Evolutionary conservation across 2,797 vertebrate species (phyloP).

Genomic region (Yasuhikotakia modesta): DNA sequence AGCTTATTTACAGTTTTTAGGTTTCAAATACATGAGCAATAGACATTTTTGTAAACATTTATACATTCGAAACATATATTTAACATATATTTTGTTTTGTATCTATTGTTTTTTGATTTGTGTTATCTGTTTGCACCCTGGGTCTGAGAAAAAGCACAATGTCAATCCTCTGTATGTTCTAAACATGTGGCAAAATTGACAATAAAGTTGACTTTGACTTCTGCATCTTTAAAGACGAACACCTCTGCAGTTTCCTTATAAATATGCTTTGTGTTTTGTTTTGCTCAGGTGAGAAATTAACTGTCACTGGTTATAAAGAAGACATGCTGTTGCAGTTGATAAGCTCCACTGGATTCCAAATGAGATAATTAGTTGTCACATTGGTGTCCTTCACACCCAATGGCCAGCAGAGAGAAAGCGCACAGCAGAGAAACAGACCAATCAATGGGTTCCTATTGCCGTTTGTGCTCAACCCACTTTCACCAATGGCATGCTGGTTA

Average conservation of each 20-base stretch:
- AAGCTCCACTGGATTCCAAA: constrained; percentile 64
- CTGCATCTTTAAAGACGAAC: too few species aligned
- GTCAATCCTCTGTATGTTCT: too few species aligned
- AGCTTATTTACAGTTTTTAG: background rate
- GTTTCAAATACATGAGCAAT: too few species aligned
- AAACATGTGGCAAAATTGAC: too few species aligned
- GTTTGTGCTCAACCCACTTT: constrained; percentile 40
- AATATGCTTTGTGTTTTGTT: background rate
- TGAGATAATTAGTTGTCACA: constrained; percentile 79
- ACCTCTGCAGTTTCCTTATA: too few species aligned
- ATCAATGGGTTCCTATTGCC: constrained; percentile 42
- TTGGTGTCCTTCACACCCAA: constrained; percentile 79
- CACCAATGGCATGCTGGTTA: constrained; percentile 2
- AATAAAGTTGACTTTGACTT: too few species aligned
- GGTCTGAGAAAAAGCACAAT: too few species aligned
- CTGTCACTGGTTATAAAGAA: background rate
- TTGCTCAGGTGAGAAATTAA: background rate
- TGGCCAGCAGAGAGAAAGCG: constrained; percentile 58
- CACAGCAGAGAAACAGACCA: constrained; percentile 21
- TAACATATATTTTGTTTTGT: too few species aligned
- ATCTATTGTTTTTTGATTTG: too few species aligned
- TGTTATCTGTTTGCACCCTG: too few species aligned
- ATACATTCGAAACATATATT: too few species aligned
- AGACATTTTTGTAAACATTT: background rate
- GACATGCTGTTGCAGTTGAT: constrained; percentile 11